Percentiles rank a stretch among this genome's conserved stretches.
phyloP scores from a whole-genome alignment of 2,888 invertebrate species.

The Bedellia somnulentella region DNA sequence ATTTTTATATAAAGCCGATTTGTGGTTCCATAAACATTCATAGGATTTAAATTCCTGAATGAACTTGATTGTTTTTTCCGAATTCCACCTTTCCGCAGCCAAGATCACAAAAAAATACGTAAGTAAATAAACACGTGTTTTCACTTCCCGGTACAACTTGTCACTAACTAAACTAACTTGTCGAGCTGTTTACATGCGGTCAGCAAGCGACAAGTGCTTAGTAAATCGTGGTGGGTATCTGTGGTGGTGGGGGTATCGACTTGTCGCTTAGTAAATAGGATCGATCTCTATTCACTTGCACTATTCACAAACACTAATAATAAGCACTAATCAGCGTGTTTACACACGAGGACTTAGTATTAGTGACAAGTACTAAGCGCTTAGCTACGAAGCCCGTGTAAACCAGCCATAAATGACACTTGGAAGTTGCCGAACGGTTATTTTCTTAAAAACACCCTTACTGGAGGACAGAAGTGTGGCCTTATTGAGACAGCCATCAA shows the following conservation, averaged over 20 bases:
- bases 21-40: conserved; percentile 10
- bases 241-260: conserved; percentile 5
- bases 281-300: conserved; percentile 4
- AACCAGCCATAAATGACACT: conserved; percentile 1
- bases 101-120: conserved; percentile 10
- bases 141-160: conserved; percentile 9
- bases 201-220: conserved; percentile 6
- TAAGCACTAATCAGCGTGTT: conserved; percentile 4
- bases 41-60: conserved; percentile 10
- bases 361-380: conserved; percentile 4
- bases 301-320: conserved; percentile 5
- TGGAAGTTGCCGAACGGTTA: conserved; percentile 1
- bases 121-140: conserved; percentile 7
- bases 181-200: conserved; percentile 7
- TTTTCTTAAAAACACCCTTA: not conserved
- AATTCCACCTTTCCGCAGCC: conserved; percentile 10
- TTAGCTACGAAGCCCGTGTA: conserved; percentile 3
- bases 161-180: conserved; percentile 11
- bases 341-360: conserved; percentile 4
- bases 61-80: conserved; percentile 10
- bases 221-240: too few relatives aligned
- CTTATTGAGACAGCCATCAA: conserved; percentile 1
- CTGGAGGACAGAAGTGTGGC: not conserved
- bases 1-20: conserved; percentile 8
- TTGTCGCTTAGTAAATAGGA: conserved; percentile 6